Conservation (phyloP, 1,140 invertebrate genomes). For the Zaprionus ornatus region DNA sequence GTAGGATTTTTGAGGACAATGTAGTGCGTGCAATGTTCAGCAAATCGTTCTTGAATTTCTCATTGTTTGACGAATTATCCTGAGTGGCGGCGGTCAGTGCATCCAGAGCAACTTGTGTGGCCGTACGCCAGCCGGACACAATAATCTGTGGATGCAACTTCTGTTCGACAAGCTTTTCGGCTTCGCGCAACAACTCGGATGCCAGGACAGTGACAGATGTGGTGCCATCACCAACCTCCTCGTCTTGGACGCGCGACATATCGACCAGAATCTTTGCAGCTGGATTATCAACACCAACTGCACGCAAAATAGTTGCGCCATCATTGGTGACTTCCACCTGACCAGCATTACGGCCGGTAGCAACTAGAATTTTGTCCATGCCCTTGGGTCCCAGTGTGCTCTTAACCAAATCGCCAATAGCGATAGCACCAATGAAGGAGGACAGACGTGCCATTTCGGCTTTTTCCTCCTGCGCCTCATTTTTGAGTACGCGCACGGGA, state of each 20-base stretch:
- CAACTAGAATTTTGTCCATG: conserved; percentile 99
- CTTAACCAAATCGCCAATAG: conserved; percentile 99
- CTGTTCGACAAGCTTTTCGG: conserved; percentile 96
- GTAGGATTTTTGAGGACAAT: conserved; percentile 98
- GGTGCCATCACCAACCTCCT: conserved; percentile 99
- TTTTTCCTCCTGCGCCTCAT: conserved; percentile 98
- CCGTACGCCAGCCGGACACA: conserved; percentile 96
- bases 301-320: conserved; percentile 98
- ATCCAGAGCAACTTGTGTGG: conserved; percentile 91
- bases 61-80: conserved; percentile 92
- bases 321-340: conserved; percentile 99
- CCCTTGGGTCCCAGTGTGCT: conserved; percentile 99
- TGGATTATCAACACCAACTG: conserved; percentile 99
- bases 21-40: conserved; percentile 99
- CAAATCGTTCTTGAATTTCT: conserved; percentile 93
- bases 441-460: conserved; percentile 97
- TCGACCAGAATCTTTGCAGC: conserved; percentile 99
- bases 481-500: conserved; percentile 96
- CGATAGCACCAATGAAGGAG: conserved; percentile 98
- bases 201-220: conserved; percentile 99
- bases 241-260: conserved; percentile 99
- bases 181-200: conserved; percentile 97
- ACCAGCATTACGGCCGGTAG: conserved; percentile 91
- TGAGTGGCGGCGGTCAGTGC: conserved; percentile 91
- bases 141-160: conserved; percentile 99